Percentiles rank a stretch among this genome's conserved stretches.
phyloP scores from a whole-genome alignment of 2,797 vertebrate genomes.

The Cossypha polioptera region DNA sequence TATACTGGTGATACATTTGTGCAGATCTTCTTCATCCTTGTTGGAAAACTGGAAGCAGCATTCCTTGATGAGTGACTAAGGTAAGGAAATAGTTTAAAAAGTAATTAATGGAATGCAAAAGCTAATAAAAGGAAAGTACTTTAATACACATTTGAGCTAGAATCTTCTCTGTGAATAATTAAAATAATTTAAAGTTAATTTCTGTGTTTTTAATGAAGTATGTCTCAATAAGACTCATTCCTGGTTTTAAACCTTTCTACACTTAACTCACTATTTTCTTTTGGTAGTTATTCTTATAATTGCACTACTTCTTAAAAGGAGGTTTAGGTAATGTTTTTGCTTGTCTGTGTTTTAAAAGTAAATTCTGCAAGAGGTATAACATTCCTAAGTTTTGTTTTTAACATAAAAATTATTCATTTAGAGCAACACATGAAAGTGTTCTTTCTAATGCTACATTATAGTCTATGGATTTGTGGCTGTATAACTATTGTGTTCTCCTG shows the following conservation, averaged over 20 bases:
- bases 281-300: not conserved
- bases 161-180: conserved; percentile 67
- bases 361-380: not conserved
- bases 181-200: conserved; percentile 63
- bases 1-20: not conserved
- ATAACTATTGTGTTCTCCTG: not conserved
- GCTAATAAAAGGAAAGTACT: conserved; percentile 62
- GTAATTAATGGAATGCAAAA: conserved; percentile 73
- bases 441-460: not conserved
- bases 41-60: not conserved
- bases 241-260: not conserved
- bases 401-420: not conserved
- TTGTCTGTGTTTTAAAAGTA: not conserved
- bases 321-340: not conserved
- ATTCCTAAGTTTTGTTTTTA: not conserved
- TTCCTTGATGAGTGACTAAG: not conserved
- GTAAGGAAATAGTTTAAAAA: conserved; percentile 74
- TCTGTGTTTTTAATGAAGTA: conserved; percentile 58
- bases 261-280: not conserved
- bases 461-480: not conserved
- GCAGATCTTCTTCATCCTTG: not conserved
- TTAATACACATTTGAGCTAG: conserved; percentile 74
- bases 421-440: not conserved
- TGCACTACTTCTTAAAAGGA: not conserved
- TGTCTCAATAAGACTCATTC: not conserved